These are phyloP conservation scores for Beroe forskalii DNA, from an alignment of 37 sponge, comb jelly and placozoan genomes.

Conservation along the genomic window DNA sequence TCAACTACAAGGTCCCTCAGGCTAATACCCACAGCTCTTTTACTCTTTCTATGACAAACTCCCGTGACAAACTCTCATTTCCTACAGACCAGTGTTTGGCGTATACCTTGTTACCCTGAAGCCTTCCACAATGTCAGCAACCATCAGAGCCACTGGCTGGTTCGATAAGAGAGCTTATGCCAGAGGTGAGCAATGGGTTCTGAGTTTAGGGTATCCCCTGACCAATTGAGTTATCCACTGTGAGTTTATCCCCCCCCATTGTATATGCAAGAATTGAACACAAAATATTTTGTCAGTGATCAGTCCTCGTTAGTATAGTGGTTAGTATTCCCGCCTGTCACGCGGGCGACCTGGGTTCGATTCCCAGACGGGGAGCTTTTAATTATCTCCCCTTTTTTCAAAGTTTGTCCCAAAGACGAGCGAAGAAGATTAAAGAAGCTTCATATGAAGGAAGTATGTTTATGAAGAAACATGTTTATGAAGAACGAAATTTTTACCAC, in stretches of 20 bases:
- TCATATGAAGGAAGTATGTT: too few species aligned
- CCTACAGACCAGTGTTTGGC: conserved; percentile 4
- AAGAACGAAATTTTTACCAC: too few species aligned
- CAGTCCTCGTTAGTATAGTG: not conserved
- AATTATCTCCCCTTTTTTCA: too few species aligned
- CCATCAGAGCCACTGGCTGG: conserved; percentile 32
- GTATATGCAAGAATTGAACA: not conserved
- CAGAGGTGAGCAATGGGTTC: conserved; percentile 14
- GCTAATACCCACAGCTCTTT: too few species aligned
- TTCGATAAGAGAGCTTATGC: conserved; percentile 44
- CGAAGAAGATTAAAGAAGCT: too few species aligned
- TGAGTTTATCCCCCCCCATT: too few species aligned
- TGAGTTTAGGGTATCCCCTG: too few species aligned
- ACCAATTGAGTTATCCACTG: too few species aligned
- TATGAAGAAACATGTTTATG: too few species aligned
- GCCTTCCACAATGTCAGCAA: conserved; percentile 14
- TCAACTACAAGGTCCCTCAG: too few species aligned
- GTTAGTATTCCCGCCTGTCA: conserved; percentile 13
- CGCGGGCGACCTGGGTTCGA: not conserved
- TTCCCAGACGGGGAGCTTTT: not conserved
- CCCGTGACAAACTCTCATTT: not conserved
- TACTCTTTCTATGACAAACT: too few species aligned
- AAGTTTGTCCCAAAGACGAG: too few species aligned
- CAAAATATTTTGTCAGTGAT: not conserved
- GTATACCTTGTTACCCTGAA: conserved; percentile 20